Conservation (phyloP, 1,140 invertebrate genomes). For the Heliconius hewitsoni region DNA sequence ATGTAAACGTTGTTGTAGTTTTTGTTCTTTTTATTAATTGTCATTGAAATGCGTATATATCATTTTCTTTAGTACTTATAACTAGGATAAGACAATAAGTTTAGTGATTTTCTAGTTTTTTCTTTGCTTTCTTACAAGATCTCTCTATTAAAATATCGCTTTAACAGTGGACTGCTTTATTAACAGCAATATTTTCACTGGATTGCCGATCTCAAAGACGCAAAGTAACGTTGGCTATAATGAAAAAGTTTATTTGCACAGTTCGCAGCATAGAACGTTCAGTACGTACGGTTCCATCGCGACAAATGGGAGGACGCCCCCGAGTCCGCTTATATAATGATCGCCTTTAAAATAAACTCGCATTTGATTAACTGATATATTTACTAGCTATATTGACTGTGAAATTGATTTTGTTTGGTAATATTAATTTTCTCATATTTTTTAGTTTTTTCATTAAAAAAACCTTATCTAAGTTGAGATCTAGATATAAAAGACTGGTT, state of each 20-base stretch:
- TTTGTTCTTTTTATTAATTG: too few species aligned
- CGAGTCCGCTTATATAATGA: constrained; percentile 28
- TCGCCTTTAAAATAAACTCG: constrained; percentile 34
- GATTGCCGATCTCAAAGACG: constrained; percentile 17
- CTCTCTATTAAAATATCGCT: too few species aligned
- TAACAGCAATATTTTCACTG: background rate
- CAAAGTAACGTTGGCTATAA: constrained; percentile 31
- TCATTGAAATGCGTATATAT: too few species aligned
- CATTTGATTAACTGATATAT: constrained; percentile 30
- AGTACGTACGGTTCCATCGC: constrained; percentile 30
- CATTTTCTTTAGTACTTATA: too few species aligned
- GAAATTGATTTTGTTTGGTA: background rate
- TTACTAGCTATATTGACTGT: constrained; percentile 17
- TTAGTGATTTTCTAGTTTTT: too few species aligned
- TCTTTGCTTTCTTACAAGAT: too few species aligned
- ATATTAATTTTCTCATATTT: background rate
- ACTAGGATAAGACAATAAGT: too few species aligned
- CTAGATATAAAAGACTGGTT: too few species aligned
- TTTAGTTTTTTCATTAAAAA: background rate
- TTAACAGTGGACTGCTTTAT: too few species aligned
- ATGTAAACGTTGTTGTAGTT: too few species aligned
- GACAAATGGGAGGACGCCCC: constrained; percentile 33
- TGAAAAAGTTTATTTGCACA: constrained; percentile 38
- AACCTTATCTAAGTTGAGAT: too few species aligned
- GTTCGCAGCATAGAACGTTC: constrained; percentile 31